A percentile compares a stretch with the other conserved stretches of the same genome.
phyloP scores from a whole-genome alignment of 1,140 invertebrate species.

The Hesperophylax magnus region DNA sequence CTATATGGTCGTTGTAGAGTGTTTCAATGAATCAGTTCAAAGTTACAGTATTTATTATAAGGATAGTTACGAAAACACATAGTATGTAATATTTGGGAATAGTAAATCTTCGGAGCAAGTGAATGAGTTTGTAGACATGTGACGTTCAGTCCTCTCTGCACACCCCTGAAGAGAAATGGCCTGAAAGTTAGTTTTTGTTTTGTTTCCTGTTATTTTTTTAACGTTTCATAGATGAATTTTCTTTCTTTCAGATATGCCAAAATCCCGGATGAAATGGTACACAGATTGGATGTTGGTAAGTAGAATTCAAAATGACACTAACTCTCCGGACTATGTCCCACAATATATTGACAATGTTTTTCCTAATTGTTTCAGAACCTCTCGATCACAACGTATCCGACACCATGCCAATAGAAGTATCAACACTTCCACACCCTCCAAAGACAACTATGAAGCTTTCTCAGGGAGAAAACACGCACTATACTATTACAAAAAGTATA shows the following conservation, averaged over 20 bases:
- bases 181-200: too few relatives aligned
- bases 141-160: too few relatives aligned
- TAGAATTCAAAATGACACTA: background rate
- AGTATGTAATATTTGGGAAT: too few relatives aligned
- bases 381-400: constrained; percentile 23
- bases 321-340: background rate
- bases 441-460: constrained; percentile 10
- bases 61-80: too few relatives aligned
- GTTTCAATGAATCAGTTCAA: too few relatives aligned
- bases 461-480: constrained; percentile 41
- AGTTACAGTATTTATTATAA: too few relatives aligned
- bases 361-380: constrained; percentile 40
- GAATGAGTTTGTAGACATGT: too few relatives aligned
- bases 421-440: constrained; percentile 41
- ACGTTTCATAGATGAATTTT: background rate
- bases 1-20: too few relatives aligned
- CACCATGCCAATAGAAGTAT: constrained; percentile 32
- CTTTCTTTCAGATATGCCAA: constrained; percentile 43
- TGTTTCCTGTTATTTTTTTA: too few relatives aligned
- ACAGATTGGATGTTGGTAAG: constrained; percentile 27
- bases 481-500: constrained; percentile 44
- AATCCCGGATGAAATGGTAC: constrained; percentile 41
- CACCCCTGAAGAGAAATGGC: too few relatives aligned
- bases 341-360: background rate
- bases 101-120: too few relatives aligned